Conservation (phyloP, 2,888 invertebrate species). For the Oasisia sp. region DNA sequence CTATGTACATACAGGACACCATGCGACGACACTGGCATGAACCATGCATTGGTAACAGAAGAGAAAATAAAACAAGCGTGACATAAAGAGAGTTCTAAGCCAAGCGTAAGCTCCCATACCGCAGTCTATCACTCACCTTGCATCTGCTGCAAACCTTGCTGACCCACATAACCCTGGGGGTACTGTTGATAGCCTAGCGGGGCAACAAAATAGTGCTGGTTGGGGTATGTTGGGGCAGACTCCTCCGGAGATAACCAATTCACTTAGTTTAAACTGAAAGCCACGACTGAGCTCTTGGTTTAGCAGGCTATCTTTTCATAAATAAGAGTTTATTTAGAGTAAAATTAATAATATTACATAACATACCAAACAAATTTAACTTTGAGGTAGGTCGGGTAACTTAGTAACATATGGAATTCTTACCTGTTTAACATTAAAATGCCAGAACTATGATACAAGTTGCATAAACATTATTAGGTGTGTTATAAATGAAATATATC, state of each 20-base stretch:
- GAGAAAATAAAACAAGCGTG: neutral
- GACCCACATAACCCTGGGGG: neutral
- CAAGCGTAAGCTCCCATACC: neutral
- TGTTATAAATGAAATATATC: neutral
- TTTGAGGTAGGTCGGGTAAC: neutral
- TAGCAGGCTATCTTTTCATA: neutral
- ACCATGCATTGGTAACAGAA: neutral
- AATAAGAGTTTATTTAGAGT: neutral
- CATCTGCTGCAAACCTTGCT: neutral
- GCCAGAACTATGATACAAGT: neutral
- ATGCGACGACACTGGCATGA: neutral
- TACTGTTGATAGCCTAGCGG: slow-evolving; percentile 4
- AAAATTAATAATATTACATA: neutral
- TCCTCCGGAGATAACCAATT: neutral
- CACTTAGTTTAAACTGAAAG: neutral
- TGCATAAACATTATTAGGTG: neutral
- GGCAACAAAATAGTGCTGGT: neutral
- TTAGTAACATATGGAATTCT: neutral
- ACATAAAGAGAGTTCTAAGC: neutral
- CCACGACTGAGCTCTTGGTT: neutral
- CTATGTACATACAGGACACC: neutral
- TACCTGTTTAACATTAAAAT: neutral
- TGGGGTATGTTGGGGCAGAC: neutral
- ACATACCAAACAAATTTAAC: neutral
- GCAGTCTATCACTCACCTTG: neutral